Percentiles rank a stretch among this genome's conserved stretches.
Conservation (phyloP, 2,888 invertebrate species). For the Aporophyla nigra region DNA sequence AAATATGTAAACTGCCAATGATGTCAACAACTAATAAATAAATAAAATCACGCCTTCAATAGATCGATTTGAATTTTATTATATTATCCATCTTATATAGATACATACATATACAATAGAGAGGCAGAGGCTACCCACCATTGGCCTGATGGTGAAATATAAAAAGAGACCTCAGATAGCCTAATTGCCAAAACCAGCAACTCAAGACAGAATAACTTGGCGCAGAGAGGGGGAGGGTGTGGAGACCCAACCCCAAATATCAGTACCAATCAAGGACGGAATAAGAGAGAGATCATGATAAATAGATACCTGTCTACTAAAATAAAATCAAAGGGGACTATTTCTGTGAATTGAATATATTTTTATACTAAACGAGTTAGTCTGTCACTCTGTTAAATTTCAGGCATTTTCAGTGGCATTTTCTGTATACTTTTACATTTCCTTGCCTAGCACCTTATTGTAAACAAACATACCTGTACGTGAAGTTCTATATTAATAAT, state of each 20-base stretch:
- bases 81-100: background rate
- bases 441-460: background rate
- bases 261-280: no score
- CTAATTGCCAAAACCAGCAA: no score
- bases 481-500: background rate
- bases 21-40: slow-evolving; percentile 48
- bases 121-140: no score
- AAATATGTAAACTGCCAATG: slow-evolving; percentile 32
- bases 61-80: slow-evolving; percentile 32
- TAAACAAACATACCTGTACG: background rate
- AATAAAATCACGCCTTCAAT: slow-evolving; percentile 30
- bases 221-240: no score
- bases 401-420: background rate
- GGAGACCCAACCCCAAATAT: no score
- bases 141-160: no score
- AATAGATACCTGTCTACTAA: background rate
- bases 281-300: no score
- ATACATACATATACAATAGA: background rate
- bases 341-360: background rate
- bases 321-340: background rate
- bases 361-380: background rate
- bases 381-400: background rate
- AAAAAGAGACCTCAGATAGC: no score
- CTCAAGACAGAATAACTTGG: no score
- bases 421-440: background rate